A percentile compares a stretch with the other conserved stretches of the same genome.
Evolutionary conservation across 2,797 vertebrate species (phyloP).

Genomic region (Jordanella pulchra): DNA sequence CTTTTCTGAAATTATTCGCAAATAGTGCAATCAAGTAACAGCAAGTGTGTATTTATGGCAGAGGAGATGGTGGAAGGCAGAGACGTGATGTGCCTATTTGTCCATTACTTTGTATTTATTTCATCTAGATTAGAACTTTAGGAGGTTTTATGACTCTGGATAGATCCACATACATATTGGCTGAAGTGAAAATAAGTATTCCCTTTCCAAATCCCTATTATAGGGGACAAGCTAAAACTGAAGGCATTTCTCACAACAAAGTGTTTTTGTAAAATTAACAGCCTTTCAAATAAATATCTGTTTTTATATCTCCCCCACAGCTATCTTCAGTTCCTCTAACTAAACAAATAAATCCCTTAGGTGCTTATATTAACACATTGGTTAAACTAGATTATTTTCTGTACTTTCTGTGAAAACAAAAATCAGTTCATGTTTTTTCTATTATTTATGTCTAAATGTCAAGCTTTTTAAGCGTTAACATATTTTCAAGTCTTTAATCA

Average conservation of each 20-base stretch:
- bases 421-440: too few species aligned
- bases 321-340: too few species aligned
- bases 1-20: conserved; percentile 74
- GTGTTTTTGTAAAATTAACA: not conserved
- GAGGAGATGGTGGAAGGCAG: conserved; percentile 47
- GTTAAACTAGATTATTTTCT: not conserved
- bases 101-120: conserved; percentile 59
- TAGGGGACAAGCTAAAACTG: conserved; percentile 16
- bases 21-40: conserved; percentile 67
- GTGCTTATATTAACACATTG: not conserved
- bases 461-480: not conserved
- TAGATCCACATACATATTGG: conserved; percentile 33
- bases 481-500: not conserved
- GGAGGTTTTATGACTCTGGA: conserved; percentile 31
- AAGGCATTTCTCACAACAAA: conserved; percentile 18
- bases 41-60: conserved; percentile 59
- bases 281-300: not conserved
- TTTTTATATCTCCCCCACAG: not conserved
- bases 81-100: conserved; percentile 43
- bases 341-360: not conserved
- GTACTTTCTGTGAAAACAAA: too few species aligned
- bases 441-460: too few species aligned
- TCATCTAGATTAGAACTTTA: conserved; percentile 31
- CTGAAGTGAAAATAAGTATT: conserved; percentile 20
- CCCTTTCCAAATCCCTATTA: conserved; percentile 25